A percentile compares a stretch with the other conserved stretches of the same genome.
phyloP scores from a whole-genome alignment of 2,888 invertebrate species.

The Scaptomyza reducta region DNA sequence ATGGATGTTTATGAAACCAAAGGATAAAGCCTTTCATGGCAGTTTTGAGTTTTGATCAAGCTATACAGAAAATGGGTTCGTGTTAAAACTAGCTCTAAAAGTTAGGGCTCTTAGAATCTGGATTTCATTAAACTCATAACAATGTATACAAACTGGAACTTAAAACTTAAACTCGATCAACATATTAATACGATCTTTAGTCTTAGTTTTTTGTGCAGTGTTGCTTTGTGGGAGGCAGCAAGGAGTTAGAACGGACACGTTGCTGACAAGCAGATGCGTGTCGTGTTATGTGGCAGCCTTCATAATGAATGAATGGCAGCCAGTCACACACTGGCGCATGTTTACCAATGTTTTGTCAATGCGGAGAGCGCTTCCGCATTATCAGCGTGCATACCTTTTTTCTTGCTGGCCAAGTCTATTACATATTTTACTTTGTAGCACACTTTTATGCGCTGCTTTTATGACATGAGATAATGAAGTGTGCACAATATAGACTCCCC shows the following conservation, averaged over 20 bases:
- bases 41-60: too few species aligned
- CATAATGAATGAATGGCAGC: slow-evolving; percentile 65
- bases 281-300: slow-evolving; percentile 23
- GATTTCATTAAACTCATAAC: too few species aligned
- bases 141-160: too few species aligned
- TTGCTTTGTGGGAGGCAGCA: not conserved
- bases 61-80: too few species aligned
- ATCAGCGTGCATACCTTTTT: slow-evolving; percentile 26
- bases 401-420: slow-evolving; percentile 13
- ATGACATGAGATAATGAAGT: slow-evolving; percentile 64
- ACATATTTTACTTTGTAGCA: slow-evolving; percentile 50
- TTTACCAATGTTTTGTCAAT: slow-evolving; percentile 62
- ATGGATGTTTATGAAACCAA: too few species aligned
- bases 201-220: slow-evolving; percentile 11
- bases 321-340: slow-evolving; percentile 56
- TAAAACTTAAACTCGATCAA: too few species aligned
- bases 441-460: slow-evolving; percentile 59
- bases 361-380: slow-evolving; percentile 36
- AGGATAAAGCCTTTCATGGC: too few species aligned
- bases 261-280: slow-evolving; percentile 13
- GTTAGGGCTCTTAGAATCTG: too few species aligned
- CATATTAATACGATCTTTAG: not conserved
- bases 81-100: too few species aligned
- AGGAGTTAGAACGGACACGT: not conserved
- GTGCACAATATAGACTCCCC: slow-evolving; percentile 57